phyloP scores from a whole-genome alignment of 2,113 vertebrate species.

The Acinonyx jubatus region DNA sequence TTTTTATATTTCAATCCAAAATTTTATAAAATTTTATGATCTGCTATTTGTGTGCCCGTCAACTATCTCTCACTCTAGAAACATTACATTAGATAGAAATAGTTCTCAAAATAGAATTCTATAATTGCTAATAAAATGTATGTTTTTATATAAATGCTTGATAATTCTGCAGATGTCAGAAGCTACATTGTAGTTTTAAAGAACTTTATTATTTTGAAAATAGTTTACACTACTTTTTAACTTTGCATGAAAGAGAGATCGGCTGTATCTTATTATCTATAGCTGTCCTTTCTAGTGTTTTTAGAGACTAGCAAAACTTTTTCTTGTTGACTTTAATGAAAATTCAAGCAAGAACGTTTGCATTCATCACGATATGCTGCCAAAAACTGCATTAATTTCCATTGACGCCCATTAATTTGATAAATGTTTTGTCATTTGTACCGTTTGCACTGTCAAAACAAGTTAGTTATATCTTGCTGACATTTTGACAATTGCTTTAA shows the following conservation, averaged over 20 bases:
- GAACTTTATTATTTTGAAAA: slow-evolving; percentile 67
- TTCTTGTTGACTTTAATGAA: slow-evolving; percentile 65
- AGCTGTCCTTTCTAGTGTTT: slow-evolving; percentile 55
- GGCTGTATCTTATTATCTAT: background rate
- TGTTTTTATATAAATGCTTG: slow-evolving; percentile 77
- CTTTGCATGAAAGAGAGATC: slow-evolving; percentile 52
- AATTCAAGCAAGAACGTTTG: slow-evolving; percentile 70
- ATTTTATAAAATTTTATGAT: background rate
- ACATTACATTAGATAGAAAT: slow-evolving; percentile 60
- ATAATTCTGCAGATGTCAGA: slow-evolving; percentile 66
- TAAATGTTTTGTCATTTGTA: slow-evolving; percentile 75
- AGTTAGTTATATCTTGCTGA: slow-evolving; percentile 77
- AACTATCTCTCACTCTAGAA: slow-evolving; percentile 69
- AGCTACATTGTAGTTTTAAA: slow-evolving; percentile 73
- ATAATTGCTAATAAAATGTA: slow-evolving; percentile 66
- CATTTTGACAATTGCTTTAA: slow-evolving; percentile 77
- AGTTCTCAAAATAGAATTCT: slow-evolving; percentile 51
- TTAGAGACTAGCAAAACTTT: slow-evolving; percentile 61
- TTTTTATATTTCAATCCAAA: background rate
- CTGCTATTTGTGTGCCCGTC: background rate
- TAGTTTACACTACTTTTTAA: slow-evolving; percentile 73
- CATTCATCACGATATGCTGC: slow-evolving; percentile 52
- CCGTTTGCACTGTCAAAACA: slow-evolving; percentile 71
- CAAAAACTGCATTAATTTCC: slow-evolving; percentile 79
- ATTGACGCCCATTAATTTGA: slow-evolving; percentile 65